Percentiles rank a stretch among this genome's conserved stretches.
Conservation (phyloP, 2,113 vertebrate genomes). For the Taurulus bubalis region DNA sequence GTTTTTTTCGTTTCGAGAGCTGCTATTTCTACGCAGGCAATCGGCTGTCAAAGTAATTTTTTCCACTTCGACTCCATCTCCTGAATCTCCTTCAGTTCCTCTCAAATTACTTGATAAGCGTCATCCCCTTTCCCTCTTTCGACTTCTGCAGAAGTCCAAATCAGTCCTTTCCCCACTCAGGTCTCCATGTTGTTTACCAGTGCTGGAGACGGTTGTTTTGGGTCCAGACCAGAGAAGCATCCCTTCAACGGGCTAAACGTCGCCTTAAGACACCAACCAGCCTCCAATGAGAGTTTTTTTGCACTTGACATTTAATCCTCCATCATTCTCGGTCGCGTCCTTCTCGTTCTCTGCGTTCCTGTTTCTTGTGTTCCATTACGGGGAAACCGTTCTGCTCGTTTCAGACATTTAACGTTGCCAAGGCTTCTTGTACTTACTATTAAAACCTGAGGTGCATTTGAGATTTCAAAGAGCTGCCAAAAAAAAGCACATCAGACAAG, state of each 20-base stretch:
- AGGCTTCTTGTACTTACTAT: neutral
- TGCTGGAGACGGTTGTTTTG: neutral
- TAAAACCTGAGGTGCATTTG: neutral
- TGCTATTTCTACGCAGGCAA: neutral
- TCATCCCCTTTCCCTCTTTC: neutral
- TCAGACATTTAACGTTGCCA: neutral
- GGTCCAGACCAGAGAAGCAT: neutral
- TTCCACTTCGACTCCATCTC: neutral
- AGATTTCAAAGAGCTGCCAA: neutral
- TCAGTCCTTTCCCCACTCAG: neutral
- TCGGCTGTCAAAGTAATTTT: neutral
- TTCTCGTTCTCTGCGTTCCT: neutral
- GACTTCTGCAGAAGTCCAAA: neutral
- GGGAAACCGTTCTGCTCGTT: neutral
- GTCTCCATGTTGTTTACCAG: neutral
- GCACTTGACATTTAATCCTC: neutral
- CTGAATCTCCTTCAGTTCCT: neutral
- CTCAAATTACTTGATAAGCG: neutral
- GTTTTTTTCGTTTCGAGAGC: neutral
- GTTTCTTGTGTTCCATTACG: neutral
- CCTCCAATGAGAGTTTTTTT: neutral
- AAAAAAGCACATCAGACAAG: no score
- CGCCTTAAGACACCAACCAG: no score
- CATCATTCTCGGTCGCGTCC: neutral
- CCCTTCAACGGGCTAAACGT: neutral